Evolutionary conservation across 2,113 vertebrate species (phyloP), one percentile per base, ranked within the genome.

Genomic region (Dascyllus trimaculatus): DNA sequence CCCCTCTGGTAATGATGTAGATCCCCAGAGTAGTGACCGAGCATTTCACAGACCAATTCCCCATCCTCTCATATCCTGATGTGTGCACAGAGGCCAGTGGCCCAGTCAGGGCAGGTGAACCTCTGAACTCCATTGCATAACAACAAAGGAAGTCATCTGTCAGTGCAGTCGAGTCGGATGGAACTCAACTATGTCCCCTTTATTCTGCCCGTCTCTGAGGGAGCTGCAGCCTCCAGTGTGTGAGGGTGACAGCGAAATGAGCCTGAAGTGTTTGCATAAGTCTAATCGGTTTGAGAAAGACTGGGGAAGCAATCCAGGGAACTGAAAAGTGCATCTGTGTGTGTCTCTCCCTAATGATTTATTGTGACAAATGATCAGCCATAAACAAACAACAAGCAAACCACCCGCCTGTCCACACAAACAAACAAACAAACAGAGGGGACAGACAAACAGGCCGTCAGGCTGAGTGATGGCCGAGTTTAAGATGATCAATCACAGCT

Each of bases 281-380:
- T 76, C 79, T 88, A 84, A 91, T 89, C 86, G 71, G 84, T 85
- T 76, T 78, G 59, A 78, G 71, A 73, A 56, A 40, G 52, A 57
- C 71, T 2, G 17, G 71, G 66, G 76, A 76, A 87, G 81, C 78
- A 59, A 73, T 75, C 71, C 45, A 24, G 49, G 15, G 22, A 21
- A 29, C 63, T 82, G 48, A 24, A 45, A 45, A 18, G 72, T 63
- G 72, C 63, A 45, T 69, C 66, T 69, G 51, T 68, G 72, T 80
- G 29, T 58, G 69, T 76, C 48, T 25, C n/a, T 82, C 57, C 69
- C 56, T 84, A 80, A 74, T 89, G 81, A 92, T 91, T 93, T 89
- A 91, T 90, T 80, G 84, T 86, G 88, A 90, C 89, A 90, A 93
- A 93, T 93, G 89, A 92, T 92, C 82, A 80, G 88, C 73, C 72